Conservation (phyloP, 2,888 invertebrate species). For the Diarsia brunnea region DNA sequence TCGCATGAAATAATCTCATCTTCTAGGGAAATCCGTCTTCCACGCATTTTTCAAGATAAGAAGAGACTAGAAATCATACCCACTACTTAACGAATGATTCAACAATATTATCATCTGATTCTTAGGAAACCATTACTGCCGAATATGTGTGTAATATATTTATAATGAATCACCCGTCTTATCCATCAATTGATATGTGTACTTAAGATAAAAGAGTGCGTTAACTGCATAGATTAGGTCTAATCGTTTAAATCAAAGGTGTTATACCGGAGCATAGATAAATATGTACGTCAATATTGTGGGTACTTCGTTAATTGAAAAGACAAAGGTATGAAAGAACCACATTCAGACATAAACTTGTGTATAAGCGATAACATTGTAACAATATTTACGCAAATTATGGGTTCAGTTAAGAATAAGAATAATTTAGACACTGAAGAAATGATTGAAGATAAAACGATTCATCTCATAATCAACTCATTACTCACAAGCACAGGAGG, state of each 20-base stretch:
- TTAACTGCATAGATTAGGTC: slow-evolving; percentile 42
- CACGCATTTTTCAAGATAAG: slow-evolving; percentile 11
- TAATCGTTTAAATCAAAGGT: slow-evolving; percentile 41
- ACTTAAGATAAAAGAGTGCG: slow-evolving; percentile 43
- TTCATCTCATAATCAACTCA: background rate
- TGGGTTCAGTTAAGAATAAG: background rate
- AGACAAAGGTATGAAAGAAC: background rate
- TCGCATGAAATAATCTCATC: slow-evolving; percentile 6
- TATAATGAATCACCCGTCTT: slow-evolving; percentile 53
- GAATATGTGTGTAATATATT: slow-evolving; percentile 36
- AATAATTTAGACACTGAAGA: background rate
- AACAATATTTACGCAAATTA: background rate
- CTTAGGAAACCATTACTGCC: slow-evolving; percentile 9
- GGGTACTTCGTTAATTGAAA: slow-evolving; percentile 1
- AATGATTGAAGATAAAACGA: background rate
- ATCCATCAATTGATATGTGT: slow-evolving; percentile 41
- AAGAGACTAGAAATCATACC: slow-evolving; percentile 15
- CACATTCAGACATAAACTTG: background rate
- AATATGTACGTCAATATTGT: slow-evolving; percentile 2
- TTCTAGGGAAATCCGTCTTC: background rate
- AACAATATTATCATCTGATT: slow-evolving; percentile 42
- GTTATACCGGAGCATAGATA: slow-evolving; percentile 10
- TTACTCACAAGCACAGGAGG: too few relatives aligned
- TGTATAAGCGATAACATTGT: background rate
- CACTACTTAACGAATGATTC: slow-evolving; percentile 51